Evolutionary conservation across 2,797 vertebrate genomes (phyloP).

Genomic region (Acanthopagrus latus): DNA sequence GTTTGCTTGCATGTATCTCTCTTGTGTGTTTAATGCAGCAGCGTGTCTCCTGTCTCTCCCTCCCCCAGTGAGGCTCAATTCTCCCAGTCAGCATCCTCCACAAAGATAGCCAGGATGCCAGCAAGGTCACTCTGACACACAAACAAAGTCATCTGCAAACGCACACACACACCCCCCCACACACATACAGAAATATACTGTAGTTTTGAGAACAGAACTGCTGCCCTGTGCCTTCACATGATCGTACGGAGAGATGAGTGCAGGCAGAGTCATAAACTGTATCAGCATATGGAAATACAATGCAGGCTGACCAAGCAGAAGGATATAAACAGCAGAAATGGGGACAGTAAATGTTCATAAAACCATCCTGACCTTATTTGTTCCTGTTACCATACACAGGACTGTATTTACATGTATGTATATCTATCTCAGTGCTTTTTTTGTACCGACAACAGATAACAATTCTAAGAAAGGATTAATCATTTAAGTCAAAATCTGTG

Average conservation of each 20-base stretch:
- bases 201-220: background rate
- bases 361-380: background rate
- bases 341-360: background rate
- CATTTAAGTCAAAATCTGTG: too few relatives aligned
- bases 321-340: background rate
- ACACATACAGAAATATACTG: background rate
- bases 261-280: slow-evolving; percentile 1
- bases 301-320: background rate
- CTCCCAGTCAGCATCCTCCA: slow-evolving; percentile 74
- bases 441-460: too few relatives aligned
- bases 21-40: slow-evolving; percentile 14
- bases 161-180: background rate
- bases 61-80: slow-evolving; percentile 37
- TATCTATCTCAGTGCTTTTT: too few relatives aligned
- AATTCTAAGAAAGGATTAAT: too few relatives aligned
- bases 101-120: slow-evolving; percentile 37
- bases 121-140: slow-evolving; percentile 72
- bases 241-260: background rate
- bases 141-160: slow-evolving; percentile 11
- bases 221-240: background rate
- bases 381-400: background rate
- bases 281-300: slow-evolving; percentile 50
- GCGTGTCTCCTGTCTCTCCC: background rate
- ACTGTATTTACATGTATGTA: too few relatives aligned
- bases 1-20: background rate